Percentiles rank a stretch among this genome's conserved stretches.
These are phyloP conservation scores for Dromiciops gliroides DNA, from an alignment of 2,113 vertebrate species.

Conservation along the genomic window DNA sequence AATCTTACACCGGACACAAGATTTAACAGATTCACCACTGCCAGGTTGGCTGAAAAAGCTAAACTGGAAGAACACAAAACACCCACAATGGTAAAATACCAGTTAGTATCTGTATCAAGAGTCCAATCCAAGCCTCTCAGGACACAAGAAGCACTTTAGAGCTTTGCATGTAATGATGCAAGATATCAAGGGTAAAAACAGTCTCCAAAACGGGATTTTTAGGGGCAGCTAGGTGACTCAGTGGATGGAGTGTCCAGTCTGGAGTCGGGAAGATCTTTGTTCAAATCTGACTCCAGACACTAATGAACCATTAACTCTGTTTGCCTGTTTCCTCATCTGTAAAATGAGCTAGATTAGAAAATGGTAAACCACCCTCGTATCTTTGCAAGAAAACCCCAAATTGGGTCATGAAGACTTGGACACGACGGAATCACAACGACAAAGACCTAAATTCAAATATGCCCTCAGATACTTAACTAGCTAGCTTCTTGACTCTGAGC, in stretches of 20 bases:
- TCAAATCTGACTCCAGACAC: too few species aligned
- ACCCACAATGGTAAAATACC: neutral
- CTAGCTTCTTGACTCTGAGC: too few species aligned
- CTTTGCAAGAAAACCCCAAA: neutral
- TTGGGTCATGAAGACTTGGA: neutral
- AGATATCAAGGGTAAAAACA: neutral
- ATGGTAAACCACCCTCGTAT: neutral
- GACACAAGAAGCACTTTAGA: neutral
- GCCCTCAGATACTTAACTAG: neutral
- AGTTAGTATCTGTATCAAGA: neutral
- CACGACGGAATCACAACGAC: neutral
- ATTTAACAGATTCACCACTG: neutral
- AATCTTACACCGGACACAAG: conserved; percentile 12
- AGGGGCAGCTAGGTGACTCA: neutral
- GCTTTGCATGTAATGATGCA: neutral
- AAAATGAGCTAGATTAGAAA: neutral
- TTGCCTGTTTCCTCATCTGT: neutral
- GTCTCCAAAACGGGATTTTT: neutral
- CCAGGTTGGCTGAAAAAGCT: conserved; percentile 30
- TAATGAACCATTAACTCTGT: too few species aligned
- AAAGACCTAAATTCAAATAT: neutral
- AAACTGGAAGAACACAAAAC: neutral
- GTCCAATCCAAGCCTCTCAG: neutral
- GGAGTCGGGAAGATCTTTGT: neutral
- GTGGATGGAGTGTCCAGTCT: neutral